Evolutionary conservation across 2,888 invertebrate species (phyloP).

Genomic region (Latrodectus elegans): DNA sequence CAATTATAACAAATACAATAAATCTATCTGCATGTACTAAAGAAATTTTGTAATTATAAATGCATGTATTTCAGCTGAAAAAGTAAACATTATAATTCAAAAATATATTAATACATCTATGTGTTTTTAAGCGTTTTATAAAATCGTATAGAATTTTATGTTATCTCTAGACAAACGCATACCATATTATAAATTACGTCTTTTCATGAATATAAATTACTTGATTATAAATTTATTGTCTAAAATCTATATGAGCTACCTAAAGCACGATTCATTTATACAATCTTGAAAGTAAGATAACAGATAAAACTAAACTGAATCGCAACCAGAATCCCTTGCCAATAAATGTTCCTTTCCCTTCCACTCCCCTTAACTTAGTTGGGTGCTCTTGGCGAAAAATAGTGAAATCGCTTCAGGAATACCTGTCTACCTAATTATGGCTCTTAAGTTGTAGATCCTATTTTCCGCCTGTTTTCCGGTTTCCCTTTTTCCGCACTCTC

Average conservation of each 20-base stretch:
- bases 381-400: not conserved
- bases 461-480: slow-evolving; percentile 26
- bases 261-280: no score
- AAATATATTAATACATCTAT: no score
- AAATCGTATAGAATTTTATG: not conserved
- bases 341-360: not conserved
- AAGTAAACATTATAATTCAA: no score
- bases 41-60: no score
- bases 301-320: no score
- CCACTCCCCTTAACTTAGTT: not conserved
- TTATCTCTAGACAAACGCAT: not conserved
- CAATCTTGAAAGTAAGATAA: no score
- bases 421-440: slow-evolving; percentile 47
- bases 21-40: no score
- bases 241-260: not conserved
- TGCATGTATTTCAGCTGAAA: no score
- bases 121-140: no score
- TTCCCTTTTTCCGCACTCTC: slow-evolving; percentile 34
- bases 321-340: not conserved
- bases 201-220: not conserved
- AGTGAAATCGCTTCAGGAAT: slow-evolving; percentile 22
- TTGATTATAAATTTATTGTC: no score
- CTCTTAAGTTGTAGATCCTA: slow-evolving; percentile 41
- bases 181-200: not conserved
- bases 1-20: no score